Evolutionary conservation across 2,113 vertebrate genomes (phyloP), one percentile per base, ranked within the genome.

Genomic region (Myotis brandtii): DNA sequence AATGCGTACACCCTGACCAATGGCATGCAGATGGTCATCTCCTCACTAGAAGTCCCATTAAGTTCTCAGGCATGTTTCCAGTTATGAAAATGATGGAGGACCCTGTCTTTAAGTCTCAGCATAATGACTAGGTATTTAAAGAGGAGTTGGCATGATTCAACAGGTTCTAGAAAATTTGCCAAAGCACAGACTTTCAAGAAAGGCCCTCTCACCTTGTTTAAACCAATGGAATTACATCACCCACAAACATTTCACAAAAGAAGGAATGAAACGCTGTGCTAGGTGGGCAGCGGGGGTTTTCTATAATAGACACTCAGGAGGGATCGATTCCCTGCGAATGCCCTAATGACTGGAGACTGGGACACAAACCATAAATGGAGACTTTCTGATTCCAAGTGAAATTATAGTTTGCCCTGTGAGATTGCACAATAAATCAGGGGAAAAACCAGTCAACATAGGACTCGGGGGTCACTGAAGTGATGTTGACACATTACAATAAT

Each of bases 401-500:
- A 98, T 99, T 98, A 98, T 97, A 98, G 98, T 98, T 98, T 98
- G 97, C 98, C 98, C 98, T 98, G 97, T 69, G 96, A 98, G 98
- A 99, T 98, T 98, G 98, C 97, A 98, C 98, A 97, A 99, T 99
- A 99, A 99, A 99, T 99, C 99, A 99, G 97, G 95, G 96, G 98
- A 82, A 98, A 98, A 99, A 99, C 98, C 98, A 98, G 98, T 97
- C 97, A 97, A 72, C 97, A 94, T 0, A 93, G 98, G 98, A 98
- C 97, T 98, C 96, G 88, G 96, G 97, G 98, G 98, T 98, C 97
- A 97, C 96, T 87, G 96, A 98, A 98, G 98, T 98, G 98, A 98
- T 98, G 98, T 98, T 98, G 98, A 98, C 98, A 98, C 98, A 98
- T 98, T 98, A 98, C 98, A 98, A 98, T 99, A 99, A 99, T 99